Evolutionary conservation across 2,797 vertebrate genomes (phyloP).

Genomic region (Typhlichthys subterraneus): DNA sequence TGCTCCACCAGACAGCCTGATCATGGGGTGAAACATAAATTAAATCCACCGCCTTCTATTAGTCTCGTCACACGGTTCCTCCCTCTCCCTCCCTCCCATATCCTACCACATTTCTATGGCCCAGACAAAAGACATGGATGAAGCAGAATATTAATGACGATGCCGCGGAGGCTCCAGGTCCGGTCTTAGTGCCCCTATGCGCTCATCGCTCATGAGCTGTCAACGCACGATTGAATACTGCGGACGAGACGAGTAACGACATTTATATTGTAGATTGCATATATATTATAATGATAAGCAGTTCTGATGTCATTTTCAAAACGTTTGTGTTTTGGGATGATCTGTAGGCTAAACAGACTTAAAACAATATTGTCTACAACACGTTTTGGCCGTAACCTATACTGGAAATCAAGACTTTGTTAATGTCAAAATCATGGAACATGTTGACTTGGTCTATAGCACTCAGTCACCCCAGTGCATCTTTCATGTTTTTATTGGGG

Average conservation of each 20-base stretch:
- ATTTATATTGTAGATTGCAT: background rate
- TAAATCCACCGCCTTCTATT: constrained; percentile 68
- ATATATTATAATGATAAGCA: too few species aligned
- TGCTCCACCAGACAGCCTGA: constrained; percentile 47
- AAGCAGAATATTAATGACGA: constrained; percentile 80
- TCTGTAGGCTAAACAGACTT: too few species aligned
- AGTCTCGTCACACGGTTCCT: constrained; percentile 52
- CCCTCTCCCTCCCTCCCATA: constrained; percentile 15
- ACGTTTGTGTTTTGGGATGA: too few species aligned
- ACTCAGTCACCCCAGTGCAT: too few species aligned
- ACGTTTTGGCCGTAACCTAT: too few species aligned
- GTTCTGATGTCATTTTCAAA: too few species aligned
- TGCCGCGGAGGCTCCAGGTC: constrained; percentile 35
- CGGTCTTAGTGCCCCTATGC: constrained; percentile 25
- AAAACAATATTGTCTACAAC: too few species aligned
- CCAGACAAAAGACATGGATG: constrained; percentile 79
- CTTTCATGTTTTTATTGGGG: too few species aligned
- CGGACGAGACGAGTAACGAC: constrained; percentile 6
- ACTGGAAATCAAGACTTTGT: too few species aligned
- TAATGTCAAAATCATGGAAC: too few species aligned
- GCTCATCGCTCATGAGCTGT: constrained; percentile 37
- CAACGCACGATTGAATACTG: constrained; percentile 25
- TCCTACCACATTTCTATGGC: constrained; percentile 44
- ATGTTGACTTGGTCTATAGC: too few species aligned
- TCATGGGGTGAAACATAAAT: constrained; percentile 69